Conservation (phyloP, 2,113 vertebrate genomes). For the Percopsis transmontana region DNA sequence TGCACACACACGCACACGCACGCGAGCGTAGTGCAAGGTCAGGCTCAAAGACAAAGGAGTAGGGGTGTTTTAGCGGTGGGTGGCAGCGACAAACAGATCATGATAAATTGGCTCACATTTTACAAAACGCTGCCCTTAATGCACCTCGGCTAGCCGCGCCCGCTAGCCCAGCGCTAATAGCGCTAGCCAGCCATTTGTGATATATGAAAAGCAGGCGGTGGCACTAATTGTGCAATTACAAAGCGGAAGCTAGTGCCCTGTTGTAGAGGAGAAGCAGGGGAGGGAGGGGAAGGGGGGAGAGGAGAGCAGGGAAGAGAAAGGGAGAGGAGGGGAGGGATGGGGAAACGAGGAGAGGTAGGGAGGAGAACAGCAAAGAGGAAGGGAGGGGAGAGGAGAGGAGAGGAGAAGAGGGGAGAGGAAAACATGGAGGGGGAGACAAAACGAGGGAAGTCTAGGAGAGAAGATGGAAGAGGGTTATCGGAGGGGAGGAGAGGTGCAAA, state of each 20-base stretch:
- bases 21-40: constrained; percentile 86
- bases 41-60: constrained; percentile 86
- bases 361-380: constrained; percentile 43
- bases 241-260: constrained; percentile 86
- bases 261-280: constrained; percentile 78
- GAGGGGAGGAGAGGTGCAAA: neutral
- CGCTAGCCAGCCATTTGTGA: constrained; percentile 83
- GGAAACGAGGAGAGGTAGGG: neutral
- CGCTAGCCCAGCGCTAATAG: constrained; percentile 72
- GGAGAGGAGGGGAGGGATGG: neutral
- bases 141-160: constrained; percentile 74
- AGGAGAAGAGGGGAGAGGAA: neutral
- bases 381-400: neutral
- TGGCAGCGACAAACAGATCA: constrained; percentile 89
- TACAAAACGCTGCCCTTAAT: constrained; percentile 94
- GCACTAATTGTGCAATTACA: constrained; percentile 99
- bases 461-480: neutral
- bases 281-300: constrained; percentile 16
- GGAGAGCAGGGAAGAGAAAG: constrained; percentile 4
- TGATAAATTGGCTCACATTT: constrained; percentile 97
- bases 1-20: constrained; percentile 44
- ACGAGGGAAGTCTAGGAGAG: neutral
- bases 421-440: neutral
- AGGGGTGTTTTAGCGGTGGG: constrained; percentile 83
- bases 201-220: constrained; percentile 92